Evolutionary conservation across 2,888 invertebrate species (phyloP), one percentile per base, ranked within the genome.

Genomic region (Eupsilia transversa): DNA sequence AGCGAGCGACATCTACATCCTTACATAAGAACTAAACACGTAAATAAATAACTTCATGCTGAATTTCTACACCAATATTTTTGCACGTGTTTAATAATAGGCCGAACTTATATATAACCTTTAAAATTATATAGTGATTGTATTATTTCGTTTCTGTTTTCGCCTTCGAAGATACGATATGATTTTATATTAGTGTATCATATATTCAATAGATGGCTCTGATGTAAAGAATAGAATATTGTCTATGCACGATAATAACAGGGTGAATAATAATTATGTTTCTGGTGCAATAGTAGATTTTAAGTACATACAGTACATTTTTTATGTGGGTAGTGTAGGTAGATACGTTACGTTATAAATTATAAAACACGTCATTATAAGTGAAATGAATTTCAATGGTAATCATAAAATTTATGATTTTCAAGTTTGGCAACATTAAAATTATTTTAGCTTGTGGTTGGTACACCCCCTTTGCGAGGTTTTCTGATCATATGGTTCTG

Each of bases 151-250:
- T 38, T 65, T 27, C 14, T 23, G 0, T 10, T 38, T n/a, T 61
- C n/a, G 14, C 12, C 17, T 63, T 72, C 54, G 2, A n/a, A 75
- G n/a, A 14, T 27, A 38, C 3, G 10, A 6, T 2, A 54, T 1
- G 10, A 20, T 63, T 61, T 27, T 7, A 20, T 54, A 17, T 41
- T 49, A 77, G 49, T 78, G 0, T 57, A n/a, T 3, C 3, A 30
- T 4, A 1, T 17, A n/a, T 9, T n/a, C n/a, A 57, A 78, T 35
- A 77, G 77, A 77, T 78, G 78, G 49, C 77, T 33, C 77, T 72
- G 20, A 43, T 63, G 6, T 35, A 43, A 20, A 30, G 20, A 17
- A 41, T 23, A 20, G 3, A 3, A n/a, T 7, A 27, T n/a, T 56
- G 17, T 23, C 3, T 14, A 23, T 30, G 5, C 14, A n/a, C n/a